phyloP scores from a whole-genome alignment of 2,113 vertebrate genomes.

The Struthio camelus region DNA sequence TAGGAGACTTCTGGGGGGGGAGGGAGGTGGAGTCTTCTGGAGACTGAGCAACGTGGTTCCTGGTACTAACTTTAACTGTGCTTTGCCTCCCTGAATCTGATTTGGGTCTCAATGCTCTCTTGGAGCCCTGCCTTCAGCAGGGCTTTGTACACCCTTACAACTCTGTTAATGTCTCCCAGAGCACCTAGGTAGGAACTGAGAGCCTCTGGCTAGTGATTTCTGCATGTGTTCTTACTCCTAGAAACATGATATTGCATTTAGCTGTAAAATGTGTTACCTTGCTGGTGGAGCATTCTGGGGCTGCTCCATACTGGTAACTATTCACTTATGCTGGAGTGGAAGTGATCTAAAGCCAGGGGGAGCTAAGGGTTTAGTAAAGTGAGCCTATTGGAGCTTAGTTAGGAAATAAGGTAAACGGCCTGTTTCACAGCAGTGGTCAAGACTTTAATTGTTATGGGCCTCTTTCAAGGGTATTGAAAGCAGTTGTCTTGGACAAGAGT shows the following conservation, averaged over 20 bases:
- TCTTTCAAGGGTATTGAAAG: too few relatives aligned
- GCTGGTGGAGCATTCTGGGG: not conserved
- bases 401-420: not conserved
- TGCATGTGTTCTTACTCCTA: not conserved
- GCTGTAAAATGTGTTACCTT: not conserved
- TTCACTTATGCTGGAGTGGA: not conserved
- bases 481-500: too few relatives aligned
- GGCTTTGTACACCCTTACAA: not conserved
- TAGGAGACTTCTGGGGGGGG: not conserved
- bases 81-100: not conserved
- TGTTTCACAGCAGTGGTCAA: not conserved
- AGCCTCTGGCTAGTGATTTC: not conserved
- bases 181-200: not conserved
- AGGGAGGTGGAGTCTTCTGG: not conserved
- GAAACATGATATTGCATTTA: not conserved
- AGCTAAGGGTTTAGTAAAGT: not conserved
- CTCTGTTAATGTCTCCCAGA: too few relatives aligned
- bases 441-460: not conserved
- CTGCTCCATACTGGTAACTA: not conserved
- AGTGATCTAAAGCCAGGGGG: not conserved
- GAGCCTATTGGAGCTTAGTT: not conserved
- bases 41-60: not conserved
- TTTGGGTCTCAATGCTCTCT: rapidly evolving
- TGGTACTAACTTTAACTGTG: not conserved
- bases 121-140: not conserved